A percentile compares a stretch with the other conserved stretches of the same genome.
phyloP scores from a whole-genome alignment of 2,888 invertebrate genomes.

The Conus canariensis region DNA sequence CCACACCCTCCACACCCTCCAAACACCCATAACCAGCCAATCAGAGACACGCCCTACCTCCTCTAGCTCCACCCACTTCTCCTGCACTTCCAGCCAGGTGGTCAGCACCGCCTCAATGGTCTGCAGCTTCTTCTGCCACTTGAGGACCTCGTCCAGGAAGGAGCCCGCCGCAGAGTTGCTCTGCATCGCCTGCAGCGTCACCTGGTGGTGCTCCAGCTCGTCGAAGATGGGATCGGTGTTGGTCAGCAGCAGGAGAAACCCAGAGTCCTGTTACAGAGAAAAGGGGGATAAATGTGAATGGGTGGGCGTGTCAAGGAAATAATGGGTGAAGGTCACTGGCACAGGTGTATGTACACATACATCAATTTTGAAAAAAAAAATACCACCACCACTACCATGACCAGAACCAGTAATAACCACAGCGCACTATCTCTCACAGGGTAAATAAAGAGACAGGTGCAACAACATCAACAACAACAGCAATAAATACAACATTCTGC shows the following conservation, averaged over 20 bases:
- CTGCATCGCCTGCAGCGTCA: conserved; percentile 77
- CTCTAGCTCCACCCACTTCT: conserved; percentile 77
- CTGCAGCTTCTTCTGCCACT: conserved; percentile 78
- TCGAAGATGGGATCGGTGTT: conserved; percentile 76
- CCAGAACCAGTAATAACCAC: no score
- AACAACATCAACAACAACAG: no score
- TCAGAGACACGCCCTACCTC: conserved; percentile 53
- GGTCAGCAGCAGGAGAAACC: conserved; percentile 68
- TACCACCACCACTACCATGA: no score
- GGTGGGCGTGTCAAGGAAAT: background rate
- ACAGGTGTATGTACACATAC: no score
- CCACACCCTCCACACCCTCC: background rate
- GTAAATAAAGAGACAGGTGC: no score
- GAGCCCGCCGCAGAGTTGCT: conserved; percentile 76
- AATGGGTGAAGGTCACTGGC: no score
- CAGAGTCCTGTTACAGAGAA: conserved; percentile 63
- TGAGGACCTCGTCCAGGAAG: conserved; percentile 78
- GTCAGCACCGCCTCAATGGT: conserved; percentile 77
- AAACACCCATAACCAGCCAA: background rate
- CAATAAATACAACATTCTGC: no score
- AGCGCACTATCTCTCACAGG: no score
- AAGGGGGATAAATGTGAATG: conserved; percentile 8
- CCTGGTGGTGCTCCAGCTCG: conserved; percentile 78
- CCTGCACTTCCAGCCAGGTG: conserved; percentile 77
- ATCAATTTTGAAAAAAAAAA: no score